These are phyloP conservation scores for Drosophila testacea DNA, from an alignment of 2,888 invertebrate genomes.

Conservation along the genomic window DNA sequence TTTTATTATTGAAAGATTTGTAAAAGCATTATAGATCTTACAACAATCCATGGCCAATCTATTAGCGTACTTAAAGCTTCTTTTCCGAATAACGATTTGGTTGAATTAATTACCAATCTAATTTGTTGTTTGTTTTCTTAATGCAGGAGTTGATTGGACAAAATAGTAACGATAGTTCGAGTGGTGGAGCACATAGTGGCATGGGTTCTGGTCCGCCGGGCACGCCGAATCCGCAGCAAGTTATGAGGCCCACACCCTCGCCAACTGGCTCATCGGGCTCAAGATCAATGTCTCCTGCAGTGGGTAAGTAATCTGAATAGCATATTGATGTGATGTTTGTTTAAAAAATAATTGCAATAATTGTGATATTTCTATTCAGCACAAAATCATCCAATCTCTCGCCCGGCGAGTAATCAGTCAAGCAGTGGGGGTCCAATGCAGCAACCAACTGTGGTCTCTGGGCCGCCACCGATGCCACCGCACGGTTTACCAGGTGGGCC, in stretches of 20 bases:
- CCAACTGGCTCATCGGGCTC: conserved; percentile 97
- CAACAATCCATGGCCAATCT: background rate
- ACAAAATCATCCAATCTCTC: conserved; percentile 98
- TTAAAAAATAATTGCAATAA: conserved; percentile 1
- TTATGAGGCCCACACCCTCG: conserved; percentile 96
- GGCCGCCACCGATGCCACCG: conserved; percentile 80
- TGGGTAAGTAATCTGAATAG: conserved; percentile 89
- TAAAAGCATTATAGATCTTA: background rate
- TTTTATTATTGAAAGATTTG: too few relatives aligned
- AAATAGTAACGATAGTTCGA: conserved; percentile 94
- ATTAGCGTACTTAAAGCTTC: background rate
- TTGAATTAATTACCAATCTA: background rate
- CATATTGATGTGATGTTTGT: background rate
- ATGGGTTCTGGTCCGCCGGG: conserved; percentile 88
- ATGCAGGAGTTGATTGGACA: conserved; percentile 93
- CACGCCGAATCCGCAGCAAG: conserved; percentile 90
- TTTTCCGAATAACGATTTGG: background rate
- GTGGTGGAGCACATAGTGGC: conserved; percentile 88
- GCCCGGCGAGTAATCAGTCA: conserved; percentile 94
- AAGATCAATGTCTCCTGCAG: conserved; percentile 98
- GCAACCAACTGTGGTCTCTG: conserved; percentile 74
- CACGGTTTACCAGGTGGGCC: conserved; percentile 76
- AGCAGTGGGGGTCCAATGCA: conserved; percentile 85
- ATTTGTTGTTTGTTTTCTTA: conserved; percentile 20
- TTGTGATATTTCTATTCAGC: conserved; percentile 58